These are phyloP conservation scores for Xerus rutilus DNA, from an alignment of 2,797 vertebrate genomes.

Conservation along the genomic window DNA sequence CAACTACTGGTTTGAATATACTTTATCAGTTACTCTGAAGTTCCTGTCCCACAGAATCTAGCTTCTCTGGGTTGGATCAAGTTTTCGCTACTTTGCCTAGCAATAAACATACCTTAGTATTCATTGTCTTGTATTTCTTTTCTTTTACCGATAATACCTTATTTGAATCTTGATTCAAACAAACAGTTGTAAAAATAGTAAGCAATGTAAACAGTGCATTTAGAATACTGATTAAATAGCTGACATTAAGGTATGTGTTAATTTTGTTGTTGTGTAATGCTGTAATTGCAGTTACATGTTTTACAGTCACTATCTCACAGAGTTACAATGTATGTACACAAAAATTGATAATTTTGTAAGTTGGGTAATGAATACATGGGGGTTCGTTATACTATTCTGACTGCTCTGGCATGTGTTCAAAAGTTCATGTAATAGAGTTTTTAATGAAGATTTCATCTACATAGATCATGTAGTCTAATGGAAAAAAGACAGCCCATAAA, in stretches of 20 bases:
- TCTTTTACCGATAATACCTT: background rate
- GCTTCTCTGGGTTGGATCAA: background rate
- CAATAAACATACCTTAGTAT: background rate
- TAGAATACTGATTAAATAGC: background rate
- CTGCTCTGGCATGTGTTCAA: background rate
- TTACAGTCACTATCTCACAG: background rate
- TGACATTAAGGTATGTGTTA: background rate
- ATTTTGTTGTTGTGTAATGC: background rate
- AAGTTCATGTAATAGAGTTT: background rate
- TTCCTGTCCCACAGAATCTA: background rate
- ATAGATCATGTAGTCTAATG: background rate
- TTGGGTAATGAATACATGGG: background rate
- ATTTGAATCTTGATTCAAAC: background rate
- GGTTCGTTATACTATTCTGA: background rate
- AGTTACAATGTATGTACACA: background rate
- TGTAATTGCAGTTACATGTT: background rate
- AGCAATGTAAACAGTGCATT: background rate
- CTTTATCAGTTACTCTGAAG: background rate
- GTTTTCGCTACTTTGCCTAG: background rate
- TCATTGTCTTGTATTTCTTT: background rate
- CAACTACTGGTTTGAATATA: background rate
- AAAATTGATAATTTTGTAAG: conserved; percentile 8
- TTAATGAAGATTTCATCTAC: background rate
- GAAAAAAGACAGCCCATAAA: background rate
- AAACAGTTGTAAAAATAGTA: background rate